Evolutionary conservation across 1,140 invertebrate genomes (phyloP).

Genomic region (Caenorhabditis tropicalis): DNA sequence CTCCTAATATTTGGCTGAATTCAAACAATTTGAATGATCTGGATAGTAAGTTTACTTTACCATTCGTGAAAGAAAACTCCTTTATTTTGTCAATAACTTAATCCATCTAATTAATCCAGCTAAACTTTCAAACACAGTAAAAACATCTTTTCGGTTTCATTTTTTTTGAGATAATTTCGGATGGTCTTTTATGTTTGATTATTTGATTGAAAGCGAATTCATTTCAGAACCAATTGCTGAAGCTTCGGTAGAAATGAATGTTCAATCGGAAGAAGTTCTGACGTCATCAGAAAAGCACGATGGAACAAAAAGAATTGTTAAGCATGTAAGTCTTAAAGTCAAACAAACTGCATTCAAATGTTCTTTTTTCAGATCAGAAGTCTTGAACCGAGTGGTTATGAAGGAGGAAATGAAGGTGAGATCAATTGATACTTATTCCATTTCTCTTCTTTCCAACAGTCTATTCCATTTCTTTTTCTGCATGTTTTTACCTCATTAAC

Average conservation of each 20-base stretch:
- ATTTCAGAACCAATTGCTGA: not conserved
- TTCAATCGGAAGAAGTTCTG: slow-evolving; percentile 7
- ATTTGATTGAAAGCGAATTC: not conserved
- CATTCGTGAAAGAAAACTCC: too few relatives aligned
- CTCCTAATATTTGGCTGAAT: slow-evolving; percentile 13
- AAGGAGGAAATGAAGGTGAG: slow-evolving; percentile 32
- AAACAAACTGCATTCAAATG: not conserved
- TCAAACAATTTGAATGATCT: not conserved
- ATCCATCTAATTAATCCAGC: too few relatives aligned
- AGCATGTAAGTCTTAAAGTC: not conserved
- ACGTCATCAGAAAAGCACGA: not conserved
- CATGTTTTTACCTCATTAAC: not conserved
- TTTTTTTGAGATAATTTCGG: too few relatives aligned
- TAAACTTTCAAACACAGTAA: too few relatives aligned
- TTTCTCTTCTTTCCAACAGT: not conserved
- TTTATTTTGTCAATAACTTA: too few relatives aligned
- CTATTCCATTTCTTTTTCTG: not conserved
- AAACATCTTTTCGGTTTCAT: too few relatives aligned
- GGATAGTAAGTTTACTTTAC: not conserved
- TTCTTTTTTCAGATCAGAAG: not conserved
- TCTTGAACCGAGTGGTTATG: slow-evolving; percentile 23
- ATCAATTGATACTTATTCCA: too few relatives aligned
- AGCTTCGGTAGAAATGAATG: not conserved
- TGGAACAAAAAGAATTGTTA: slow-evolving; percentile 15
- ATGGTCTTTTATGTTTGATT: too few relatives aligned